Conservation (phyloP, 2,113 vertebrate genomes). For the Pholis gunnellus region DNA sequence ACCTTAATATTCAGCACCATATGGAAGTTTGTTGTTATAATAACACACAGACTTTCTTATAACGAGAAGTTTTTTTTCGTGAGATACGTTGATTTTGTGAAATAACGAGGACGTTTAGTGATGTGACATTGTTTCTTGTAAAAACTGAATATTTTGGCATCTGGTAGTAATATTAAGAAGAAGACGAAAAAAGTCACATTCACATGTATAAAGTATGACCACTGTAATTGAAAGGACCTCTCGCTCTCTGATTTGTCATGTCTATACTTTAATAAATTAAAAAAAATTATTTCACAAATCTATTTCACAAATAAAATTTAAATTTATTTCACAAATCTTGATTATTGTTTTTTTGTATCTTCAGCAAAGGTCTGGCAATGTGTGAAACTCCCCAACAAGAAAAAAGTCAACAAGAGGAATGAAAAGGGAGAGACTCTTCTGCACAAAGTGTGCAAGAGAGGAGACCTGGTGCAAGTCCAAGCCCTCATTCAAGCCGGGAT, state of each 20-base stretch:
- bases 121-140: not conserved
- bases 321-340: not conserved
- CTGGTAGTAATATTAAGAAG: not conserved
- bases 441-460: conserved; percentile 84
- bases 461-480: conserved; percentile 81
- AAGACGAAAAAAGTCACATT: not conserved
- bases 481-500: conserved; percentile 85
- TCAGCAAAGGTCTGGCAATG: not conserved
- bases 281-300: not conserved
- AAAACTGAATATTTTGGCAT: not conserved
- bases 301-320: not conserved
- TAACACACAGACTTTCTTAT: not conserved
- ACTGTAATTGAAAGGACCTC: not conserved
- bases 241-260: not conserved
- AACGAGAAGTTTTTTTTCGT: not conserved
- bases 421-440: conserved; percentile 83
- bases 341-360: not conserved
- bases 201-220: not conserved
- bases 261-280: not conserved
- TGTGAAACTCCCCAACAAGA: not conserved
- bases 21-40: not conserved
- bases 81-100: not conserved
- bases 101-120: not conserved
- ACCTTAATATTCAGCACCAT: not conserved
- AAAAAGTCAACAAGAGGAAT: conserved; percentile 73